Percentiles rank a stretch among this genome's conserved stretches.
Conservation (phyloP, 1,140 invertebrate genomes). For the Drosophila ercepeae region DNA sequence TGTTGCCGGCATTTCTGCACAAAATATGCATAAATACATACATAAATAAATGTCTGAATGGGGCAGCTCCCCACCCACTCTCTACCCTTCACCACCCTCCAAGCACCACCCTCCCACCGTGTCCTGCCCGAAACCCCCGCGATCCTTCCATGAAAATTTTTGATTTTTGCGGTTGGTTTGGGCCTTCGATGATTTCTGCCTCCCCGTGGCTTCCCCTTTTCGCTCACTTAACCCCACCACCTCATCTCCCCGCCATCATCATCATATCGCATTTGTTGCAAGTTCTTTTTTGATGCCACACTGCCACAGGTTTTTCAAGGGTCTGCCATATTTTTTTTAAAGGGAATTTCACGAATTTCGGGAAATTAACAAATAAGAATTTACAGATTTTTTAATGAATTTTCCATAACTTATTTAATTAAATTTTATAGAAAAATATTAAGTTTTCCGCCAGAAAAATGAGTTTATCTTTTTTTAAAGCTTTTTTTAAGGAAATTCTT, state of each 20-base stretch:
- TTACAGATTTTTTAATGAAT: not conserved
- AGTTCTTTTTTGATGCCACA: not conserved
- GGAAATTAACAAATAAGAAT: not conserved
- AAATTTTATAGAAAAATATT: no score
- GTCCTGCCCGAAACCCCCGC: no score
- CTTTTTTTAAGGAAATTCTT: no score
- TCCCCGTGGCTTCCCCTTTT: slow-evolving; percentile 9
- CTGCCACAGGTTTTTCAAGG: slow-evolving; percentile 4
- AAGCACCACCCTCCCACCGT: no score
- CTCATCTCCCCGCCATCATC: not conserved
- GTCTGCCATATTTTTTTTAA: not conserved
- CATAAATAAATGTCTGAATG: slow-evolving; percentile 69
- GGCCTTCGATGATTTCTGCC: slow-evolving; percentile 56
- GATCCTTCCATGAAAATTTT: slow-evolving; percentile 50
- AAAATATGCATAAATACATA: slow-evolving; percentile 77
- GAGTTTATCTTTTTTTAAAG: no score
- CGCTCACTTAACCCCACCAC: not conserved
- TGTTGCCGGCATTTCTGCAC: slow-evolving; percentile 54
- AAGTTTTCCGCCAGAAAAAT: no score
- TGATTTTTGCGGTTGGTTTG: slow-evolving; percentile 65
- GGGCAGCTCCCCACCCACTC: slow-evolving; percentile 3
- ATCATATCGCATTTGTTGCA: slow-evolving; percentile 1
- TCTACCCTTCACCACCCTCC: no score
- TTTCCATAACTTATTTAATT: no score
- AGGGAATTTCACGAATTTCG: not conserved